Evolutionary conservation across 2,888 invertebrate genomes (phyloP).

Genomic region (Pollenia amentaria): DNA sequence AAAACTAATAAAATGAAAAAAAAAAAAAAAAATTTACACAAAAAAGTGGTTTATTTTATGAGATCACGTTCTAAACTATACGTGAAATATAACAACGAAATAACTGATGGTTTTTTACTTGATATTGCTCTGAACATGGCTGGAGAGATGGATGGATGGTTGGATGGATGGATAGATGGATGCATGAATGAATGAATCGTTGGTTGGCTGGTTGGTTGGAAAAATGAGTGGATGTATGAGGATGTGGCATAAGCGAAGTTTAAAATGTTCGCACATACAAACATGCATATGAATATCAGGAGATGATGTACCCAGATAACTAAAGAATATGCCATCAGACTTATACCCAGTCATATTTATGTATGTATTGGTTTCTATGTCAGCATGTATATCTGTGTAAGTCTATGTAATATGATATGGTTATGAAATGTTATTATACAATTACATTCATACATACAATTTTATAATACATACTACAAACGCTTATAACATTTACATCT

Average conservation of each 20-base stretch:
- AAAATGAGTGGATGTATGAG: constrained; percentile 53
- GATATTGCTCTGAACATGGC: constrained; percentile 43
- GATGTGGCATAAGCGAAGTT: constrained; percentile 50
- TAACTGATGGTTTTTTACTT: constrained; percentile 64
- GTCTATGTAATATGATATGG: constrained; percentile 61
- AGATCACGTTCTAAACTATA: constrained; percentile 82
- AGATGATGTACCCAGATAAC: constrained; percentile 15
- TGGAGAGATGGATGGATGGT: constrained; percentile 14
- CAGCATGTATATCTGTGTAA: constrained; percentile 23
- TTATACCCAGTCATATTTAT: too few relatives aligned
- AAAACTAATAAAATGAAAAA: constrained; percentile 52
- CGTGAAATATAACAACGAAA: constrained; percentile 80
- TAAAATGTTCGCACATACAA: constrained; percentile 49
- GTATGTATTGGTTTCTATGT: neutral
- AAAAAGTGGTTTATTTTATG: constrained; percentile 77
- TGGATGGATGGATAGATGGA: constrained; percentile 53
- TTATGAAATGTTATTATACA: constrained; percentile 70
- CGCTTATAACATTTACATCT: neutral
- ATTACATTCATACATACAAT: constrained; percentile 55
- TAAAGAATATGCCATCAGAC: constrained; percentile 5
- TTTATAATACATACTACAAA: constrained; percentile 9
- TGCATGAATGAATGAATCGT: constrained; percentile 16
- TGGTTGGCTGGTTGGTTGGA: constrained; percentile 33
- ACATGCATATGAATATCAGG: constrained; percentile 1
- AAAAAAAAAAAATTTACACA: constrained; percentile 22